Percentiles rank a stretch among this genome's conserved stretches.
Conservation (phyloP, 2,888 invertebrate genomes). For the Leptinotarsa tumamoca region DNA sequence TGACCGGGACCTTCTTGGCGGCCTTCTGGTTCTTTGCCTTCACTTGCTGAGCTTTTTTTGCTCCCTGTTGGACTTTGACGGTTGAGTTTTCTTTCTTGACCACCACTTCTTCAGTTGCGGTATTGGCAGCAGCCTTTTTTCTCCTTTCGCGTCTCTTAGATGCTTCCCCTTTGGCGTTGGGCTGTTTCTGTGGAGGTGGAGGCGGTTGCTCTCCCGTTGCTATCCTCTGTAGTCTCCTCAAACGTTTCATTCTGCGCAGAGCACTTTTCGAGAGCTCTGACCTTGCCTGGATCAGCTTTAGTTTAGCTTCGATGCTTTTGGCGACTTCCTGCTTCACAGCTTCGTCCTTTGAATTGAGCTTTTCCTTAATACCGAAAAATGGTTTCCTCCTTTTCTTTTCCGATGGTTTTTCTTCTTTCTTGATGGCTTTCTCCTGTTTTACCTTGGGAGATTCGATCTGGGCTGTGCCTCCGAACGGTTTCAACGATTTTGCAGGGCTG, state of each 20-base stretch:
- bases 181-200: neutral
- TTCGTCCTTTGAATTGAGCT: slow-evolving; percentile 17
- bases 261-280: slow-evolving; percentile 31
- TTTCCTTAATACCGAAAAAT: slow-evolving; percentile 18
- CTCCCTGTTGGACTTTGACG: neutral
- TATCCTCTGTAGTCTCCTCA: slow-evolving; percentile 32
- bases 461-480: slow-evolving; percentile 34
- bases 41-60: neutral
- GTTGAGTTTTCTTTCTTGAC: neutral
- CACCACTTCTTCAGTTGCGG: neutral
- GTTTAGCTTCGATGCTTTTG: slow-evolving; percentile 26
- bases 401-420: neutral
- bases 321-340: slow-evolving; percentile 18
- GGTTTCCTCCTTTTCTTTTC: slow-evolving; percentile 18
- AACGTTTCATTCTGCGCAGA: slow-evolving; percentile 29
- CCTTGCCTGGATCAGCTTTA: slow-evolving; percentile 30
- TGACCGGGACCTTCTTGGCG: neutral
- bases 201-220: slow-evolving; percentile 23
- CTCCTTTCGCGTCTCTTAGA: slow-evolving; percentile 19
- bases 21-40: neutral
- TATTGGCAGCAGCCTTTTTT: neutral
- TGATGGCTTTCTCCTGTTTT: slow-evolving; percentile 4
- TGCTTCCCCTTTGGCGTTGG: neutral
- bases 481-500: slow-evolving; percentile 6
- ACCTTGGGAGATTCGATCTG: slow-evolving; percentile 16